Conservation (phyloP, 2,113 vertebrate genomes). For the Rhinolophus ferrumequinum region DNA sequence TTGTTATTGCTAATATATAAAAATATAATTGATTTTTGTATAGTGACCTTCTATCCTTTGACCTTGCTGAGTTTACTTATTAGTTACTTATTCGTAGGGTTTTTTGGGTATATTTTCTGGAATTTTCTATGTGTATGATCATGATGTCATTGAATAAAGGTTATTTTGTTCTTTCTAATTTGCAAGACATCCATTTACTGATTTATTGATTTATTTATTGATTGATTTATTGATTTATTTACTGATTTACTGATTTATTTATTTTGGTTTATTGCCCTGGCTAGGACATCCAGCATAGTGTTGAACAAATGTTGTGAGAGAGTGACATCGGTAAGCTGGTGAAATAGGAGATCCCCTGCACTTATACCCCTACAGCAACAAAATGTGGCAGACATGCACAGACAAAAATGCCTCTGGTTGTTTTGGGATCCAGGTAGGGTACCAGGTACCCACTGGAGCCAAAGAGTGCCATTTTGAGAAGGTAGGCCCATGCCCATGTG, state of each 20-base stretch:
- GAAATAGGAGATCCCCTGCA: background rate
- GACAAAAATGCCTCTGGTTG: background rate
- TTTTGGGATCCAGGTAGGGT: background rate
- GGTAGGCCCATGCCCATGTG: background rate
- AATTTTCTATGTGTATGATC: background rate
- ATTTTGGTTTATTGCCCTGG: background rate
- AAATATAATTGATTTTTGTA: background rate
- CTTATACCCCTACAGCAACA: background rate
- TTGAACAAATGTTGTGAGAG: background rate
- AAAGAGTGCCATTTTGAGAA: background rate
- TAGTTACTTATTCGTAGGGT: background rate
- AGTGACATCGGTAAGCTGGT: background rate
- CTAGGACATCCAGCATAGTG: background rate
- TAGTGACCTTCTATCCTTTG: background rate
- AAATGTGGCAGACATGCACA: background rate
- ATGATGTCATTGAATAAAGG: background rate
- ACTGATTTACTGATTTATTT: background rate
- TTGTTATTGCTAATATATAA: background rate
- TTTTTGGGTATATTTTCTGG: background rate
- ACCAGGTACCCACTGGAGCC: too few relatives aligned
- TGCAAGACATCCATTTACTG: background rate
- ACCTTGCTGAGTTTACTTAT: background rate
- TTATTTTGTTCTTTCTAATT: background rate
- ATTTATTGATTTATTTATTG: background rate
- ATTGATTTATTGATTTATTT: background rate